These are phyloP conservation scores for Hedychridium roseum DNA, from an alignment of 2,888 invertebrate genomes.

Conservation along the genomic window DNA sequence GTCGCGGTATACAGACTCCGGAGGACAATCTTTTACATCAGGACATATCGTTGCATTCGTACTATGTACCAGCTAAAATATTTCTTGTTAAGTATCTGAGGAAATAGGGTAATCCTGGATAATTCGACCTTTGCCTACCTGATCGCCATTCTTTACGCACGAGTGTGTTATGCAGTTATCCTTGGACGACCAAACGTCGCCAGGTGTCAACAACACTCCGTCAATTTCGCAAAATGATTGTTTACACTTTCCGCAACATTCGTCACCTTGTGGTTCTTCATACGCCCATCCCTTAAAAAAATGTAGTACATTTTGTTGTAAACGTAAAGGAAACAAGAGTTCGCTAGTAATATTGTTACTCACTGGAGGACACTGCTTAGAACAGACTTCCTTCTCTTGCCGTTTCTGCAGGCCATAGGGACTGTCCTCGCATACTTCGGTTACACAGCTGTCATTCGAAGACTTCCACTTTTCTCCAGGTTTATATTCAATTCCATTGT, in stretches of 20 bases:
- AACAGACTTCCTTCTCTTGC: constrained; percentile 64
- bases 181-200: constrained; percentile 69
- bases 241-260: constrained; percentile 74
- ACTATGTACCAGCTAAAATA: constrained; percentile 26
- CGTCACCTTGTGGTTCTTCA: constrained; percentile 36
- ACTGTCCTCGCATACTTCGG: constrained; percentile 65
- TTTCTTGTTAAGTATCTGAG: neutral
- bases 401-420: constrained; percentile 63
- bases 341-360: no score
- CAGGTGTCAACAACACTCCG: constrained; percentile 65
- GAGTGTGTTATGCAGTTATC: constrained; percentile 74
- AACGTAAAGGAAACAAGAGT: no score
- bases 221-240: constrained; percentile 69
- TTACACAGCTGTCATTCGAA: constrained; percentile 67
- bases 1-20: constrained; percentile 67
- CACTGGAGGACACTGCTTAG: constrained; percentile 62
- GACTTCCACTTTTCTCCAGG: constrained; percentile 67
- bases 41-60: constrained; percentile 68
- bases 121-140: no score
- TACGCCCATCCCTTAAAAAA: constrained; percentile 60
- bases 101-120: neutral
- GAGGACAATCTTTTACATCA: constrained; percentile 69
- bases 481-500: constrained; percentile 65
- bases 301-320: neutral
- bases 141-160: constrained; percentile 61